A percentile compares a stretch with the other conserved stretches of the same genome.
Conservation (phyloP, 2,113 vertebrate genomes). For the Symphodus melops region DNA sequence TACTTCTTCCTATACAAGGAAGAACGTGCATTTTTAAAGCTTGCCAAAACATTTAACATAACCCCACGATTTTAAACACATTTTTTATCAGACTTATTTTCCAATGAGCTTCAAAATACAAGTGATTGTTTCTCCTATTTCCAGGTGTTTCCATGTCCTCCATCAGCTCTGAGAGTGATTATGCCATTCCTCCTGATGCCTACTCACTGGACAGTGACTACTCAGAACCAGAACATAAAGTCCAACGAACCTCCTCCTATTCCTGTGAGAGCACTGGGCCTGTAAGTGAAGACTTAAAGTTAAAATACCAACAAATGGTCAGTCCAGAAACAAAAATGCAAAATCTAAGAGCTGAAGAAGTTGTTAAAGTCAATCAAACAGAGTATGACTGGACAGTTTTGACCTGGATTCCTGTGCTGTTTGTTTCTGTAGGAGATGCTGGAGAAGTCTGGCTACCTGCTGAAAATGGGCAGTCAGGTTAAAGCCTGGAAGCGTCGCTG, state of each 20-base stretch:
- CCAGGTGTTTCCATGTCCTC: slow-evolving; percentile 93
- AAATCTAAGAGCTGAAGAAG: no score
- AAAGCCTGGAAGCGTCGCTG: slow-evolving; percentile 92
- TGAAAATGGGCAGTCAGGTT: slow-evolving; percentile 91
- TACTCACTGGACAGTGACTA: slow-evolving; percentile 90
- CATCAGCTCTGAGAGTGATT: slow-evolving; percentile 91
- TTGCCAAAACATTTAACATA: no score
- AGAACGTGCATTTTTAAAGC: no score
- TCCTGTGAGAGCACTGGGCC: slow-evolving; percentile 86
- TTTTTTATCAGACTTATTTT: no score
- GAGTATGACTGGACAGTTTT: neutral
- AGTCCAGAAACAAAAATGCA: no score
- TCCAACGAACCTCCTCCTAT: slow-evolving; percentile 91
- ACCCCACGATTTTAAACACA: no score
- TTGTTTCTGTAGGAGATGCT: slow-evolving; percentile 83
- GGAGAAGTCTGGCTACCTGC: slow-evolving; percentile 91
- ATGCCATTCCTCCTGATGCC: slow-evolving; percentile 92
- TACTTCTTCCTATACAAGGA: no score
- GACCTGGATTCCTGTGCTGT: neutral
- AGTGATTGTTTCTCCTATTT: neutral
- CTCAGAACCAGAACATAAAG: slow-evolving; percentile 92
- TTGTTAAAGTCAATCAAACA: neutral
- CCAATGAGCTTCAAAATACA: no score
- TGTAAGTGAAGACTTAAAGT: slow-evolving; percentile 70
- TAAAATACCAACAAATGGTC: no score